phyloP scores from a whole-genome alignment of 1,140 invertebrate genomes.

The Ceratina japonica region DNA sequence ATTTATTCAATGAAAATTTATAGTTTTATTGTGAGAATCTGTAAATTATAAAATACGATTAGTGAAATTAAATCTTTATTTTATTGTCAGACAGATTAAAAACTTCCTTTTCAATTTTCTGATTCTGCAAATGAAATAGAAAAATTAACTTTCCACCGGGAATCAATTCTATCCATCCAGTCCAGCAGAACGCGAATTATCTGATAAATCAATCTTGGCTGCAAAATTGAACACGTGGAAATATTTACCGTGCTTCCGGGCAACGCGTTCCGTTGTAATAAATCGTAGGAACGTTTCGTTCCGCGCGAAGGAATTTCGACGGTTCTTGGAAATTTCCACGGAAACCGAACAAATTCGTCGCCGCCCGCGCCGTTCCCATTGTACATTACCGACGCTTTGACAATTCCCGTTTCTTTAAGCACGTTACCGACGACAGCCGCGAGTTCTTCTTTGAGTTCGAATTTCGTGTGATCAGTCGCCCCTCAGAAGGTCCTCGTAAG shows the following conservation, averaged over 20 bases:
- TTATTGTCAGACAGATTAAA: too few species aligned
- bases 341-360: slow-evolving; percentile 22
- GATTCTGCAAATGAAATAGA: background rate
- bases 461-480: slow-evolving; percentile 11
- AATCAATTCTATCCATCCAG: slow-evolving; percentile 19
- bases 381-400: slow-evolving; percentile 29
- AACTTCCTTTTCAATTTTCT: too few species aligned
- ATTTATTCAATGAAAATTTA: too few species aligned
- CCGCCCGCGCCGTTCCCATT: slow-evolving; percentile 15
- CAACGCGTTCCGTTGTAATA: slow-evolving; percentile 39
- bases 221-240: slow-evolving; percentile 18
- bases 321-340: slow-evolving; percentile 38
- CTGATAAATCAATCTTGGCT: slow-evolving; percentile 33
- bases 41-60: too few species aligned
- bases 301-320: slow-evolving; percentile 1
- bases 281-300: slow-evolving; percentile 31
- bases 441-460: slow-evolving; percentile 29
- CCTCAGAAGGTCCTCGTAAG: background rate
- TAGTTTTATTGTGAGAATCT: too few species aligned
- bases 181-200: background rate
- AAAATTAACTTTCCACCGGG: too few species aligned
- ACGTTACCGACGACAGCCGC: background rate
- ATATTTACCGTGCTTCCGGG: slow-evolving; percentile 34
- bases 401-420: slow-evolving; percentile 16
- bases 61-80: too few species aligned